Evolutionary conservation across 2,797 vertebrate species (phyloP).

Genomic region (Taenioides sp.): DNA sequence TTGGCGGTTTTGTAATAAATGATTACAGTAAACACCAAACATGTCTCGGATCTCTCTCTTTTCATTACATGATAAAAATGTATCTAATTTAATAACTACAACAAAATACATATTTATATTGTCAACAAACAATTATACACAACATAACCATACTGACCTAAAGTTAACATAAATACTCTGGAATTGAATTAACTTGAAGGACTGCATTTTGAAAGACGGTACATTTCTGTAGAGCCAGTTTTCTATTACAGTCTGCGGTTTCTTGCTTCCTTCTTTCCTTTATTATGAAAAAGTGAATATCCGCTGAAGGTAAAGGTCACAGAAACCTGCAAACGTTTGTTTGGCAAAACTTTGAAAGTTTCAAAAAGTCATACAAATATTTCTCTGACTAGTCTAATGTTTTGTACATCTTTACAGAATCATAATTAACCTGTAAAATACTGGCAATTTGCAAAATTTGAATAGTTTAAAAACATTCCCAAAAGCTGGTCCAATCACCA

Average conservation of each 20-base stretch:
- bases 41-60: too few relatives aligned
- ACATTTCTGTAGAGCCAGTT: background rate
- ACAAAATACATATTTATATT: too few relatives aligned
- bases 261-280: background rate
- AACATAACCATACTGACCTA: too few relatives aligned
- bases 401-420: constrained; percentile 1
- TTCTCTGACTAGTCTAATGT: background rate
- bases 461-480: background rate
- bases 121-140: too few relatives aligned
- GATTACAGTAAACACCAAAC: too few relatives aligned
- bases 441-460: constrained; percentile 1
- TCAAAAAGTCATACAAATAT: background rate
- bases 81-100: too few relatives aligned
- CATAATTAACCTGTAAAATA: constrained; percentile 4
- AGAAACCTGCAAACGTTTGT: constrained; percentile 3
- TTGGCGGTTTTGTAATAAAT: too few relatives aligned
- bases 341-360: background rate
- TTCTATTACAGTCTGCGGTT: background rate
- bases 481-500: constrained; percentile 2
- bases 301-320: background rate
- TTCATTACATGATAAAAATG: too few relatives aligned
- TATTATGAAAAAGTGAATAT: background rate
- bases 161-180: too few relatives aligned
- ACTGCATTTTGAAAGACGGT: background rate
- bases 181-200: background rate